Evolutionary conservation across 2,113 vertebrate genomes (phyloP).

Genomic region (Pagrus major): DNA sequence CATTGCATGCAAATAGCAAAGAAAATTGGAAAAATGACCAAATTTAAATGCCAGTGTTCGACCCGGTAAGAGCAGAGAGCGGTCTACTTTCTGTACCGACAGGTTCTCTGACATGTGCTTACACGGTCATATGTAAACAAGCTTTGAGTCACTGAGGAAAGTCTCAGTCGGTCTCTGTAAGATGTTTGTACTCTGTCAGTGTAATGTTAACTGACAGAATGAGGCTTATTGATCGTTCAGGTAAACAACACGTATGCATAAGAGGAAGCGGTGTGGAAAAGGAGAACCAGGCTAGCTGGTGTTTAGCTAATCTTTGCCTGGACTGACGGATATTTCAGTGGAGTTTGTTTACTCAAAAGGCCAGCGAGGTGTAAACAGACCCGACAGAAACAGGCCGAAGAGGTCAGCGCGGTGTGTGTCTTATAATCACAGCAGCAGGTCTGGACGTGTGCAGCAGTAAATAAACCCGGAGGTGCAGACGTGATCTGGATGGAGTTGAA

Average conservation of each 20-base stretch:
- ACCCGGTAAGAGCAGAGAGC: background rate
- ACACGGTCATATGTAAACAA: constrained; percentile 22
- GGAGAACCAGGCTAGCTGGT: background rate
- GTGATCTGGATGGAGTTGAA: background rate
- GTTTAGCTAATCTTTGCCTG: background rate
- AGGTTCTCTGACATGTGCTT: background rate
- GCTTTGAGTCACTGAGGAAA: background rate
- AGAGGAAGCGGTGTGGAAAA: background rate
- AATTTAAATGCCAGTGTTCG: background rate
- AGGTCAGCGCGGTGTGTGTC: background rate
- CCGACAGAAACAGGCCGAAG: background rate
- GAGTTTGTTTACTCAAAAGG: constrained; percentile 30
- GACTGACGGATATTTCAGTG: background rate
- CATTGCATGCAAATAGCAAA: background rate
- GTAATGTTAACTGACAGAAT: constrained; percentile 64
- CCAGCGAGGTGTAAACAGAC: constrained; percentile 22
- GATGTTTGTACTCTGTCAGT: constrained; percentile 49
- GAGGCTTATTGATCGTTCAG: constrained; percentile 32
- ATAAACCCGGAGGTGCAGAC: constrained; percentile 17
- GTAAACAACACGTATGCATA: background rate
- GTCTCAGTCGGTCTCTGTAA: background rate
- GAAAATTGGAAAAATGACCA: background rate
- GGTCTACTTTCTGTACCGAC: background rate
- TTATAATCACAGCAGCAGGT: constrained; percentile 20
- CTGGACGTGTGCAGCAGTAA: constrained; percentile 10